Conservation (phyloP, 2,888 invertebrate species). For the Phyto melanocephala region DNA sequence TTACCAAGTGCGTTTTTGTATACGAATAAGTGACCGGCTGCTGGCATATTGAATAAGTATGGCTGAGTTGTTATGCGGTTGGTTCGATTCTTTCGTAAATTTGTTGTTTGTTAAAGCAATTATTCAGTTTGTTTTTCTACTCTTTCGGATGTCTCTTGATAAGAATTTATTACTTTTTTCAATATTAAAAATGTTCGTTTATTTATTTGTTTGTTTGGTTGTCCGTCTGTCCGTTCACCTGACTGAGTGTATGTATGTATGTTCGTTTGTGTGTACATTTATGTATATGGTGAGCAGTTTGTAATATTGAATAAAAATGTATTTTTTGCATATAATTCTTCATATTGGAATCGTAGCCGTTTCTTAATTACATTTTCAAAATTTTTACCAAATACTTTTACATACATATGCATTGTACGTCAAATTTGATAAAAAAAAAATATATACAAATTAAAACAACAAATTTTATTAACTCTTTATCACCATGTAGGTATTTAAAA, state of each 20-base stretch:
- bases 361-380: conserved; percentile 44
- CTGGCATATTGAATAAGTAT: not conserved
- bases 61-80: not conserved
- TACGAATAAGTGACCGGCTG: conserved; percentile 24
- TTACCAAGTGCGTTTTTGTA: not conserved
- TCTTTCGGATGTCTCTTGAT: conserved; percentile 60
- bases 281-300: conserved; percentile 44
- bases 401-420: not conserved
- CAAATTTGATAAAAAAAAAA: not conserved
- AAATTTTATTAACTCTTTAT: not conserved
- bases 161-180: conserved; percentile 59
- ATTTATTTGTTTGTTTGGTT: conserved; percentile 53
- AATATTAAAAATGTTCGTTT: conserved; percentile 52
- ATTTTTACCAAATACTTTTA: not conserved
- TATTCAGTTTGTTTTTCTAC: conserved; percentile 65
- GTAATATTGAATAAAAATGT: conserved; percentile 52
- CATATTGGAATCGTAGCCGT: conserved; percentile 23
- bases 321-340: conserved; percentile 34
- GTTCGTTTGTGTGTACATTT: not conserved
- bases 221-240: conserved; percentile 8
- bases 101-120: conserved; percentile 68
- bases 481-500: no score
- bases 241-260: conserved; percentile 17
- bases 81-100: conserved; percentile 50
- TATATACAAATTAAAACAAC: not conserved